These are phyloP conservation scores for Yoshiicerus persimilis DNA, from an alignment of 1,140 invertebrate species.

Conservation along the genomic window DNA sequence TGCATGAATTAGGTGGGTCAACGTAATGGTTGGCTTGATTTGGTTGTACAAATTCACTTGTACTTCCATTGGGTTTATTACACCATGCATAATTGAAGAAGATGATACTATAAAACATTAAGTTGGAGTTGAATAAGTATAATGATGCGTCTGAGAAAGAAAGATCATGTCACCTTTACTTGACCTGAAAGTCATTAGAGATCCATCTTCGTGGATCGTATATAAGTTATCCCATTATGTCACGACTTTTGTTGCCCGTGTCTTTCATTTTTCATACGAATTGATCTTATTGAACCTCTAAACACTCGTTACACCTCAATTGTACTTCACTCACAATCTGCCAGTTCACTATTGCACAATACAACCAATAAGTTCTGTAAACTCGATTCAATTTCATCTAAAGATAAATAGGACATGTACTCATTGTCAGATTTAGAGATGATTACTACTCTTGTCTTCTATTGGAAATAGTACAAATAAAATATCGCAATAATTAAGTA, in stretches of 20 bases:
- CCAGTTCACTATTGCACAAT: neutral
- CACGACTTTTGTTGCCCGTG: constrained; percentile 4
- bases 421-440: neutral
- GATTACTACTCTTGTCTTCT: neutral
- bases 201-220: neutral
- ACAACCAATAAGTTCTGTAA: neutral
- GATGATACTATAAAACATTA: neutral
- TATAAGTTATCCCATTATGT: neutral
- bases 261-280: neutral
- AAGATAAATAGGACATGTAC: neutral
- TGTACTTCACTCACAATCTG: neutral
- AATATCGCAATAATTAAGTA: neutral
- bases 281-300: neutral
- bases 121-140: neutral
- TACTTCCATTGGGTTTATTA: neutral
- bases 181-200: neutral
- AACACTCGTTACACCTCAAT: neutral
- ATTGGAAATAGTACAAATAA: neutral
- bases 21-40: neutral
- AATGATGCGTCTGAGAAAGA: neutral
- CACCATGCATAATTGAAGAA: neutral
- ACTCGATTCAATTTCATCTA: neutral
- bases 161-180: constrained; percentile 12
- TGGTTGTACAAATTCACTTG: neutral
- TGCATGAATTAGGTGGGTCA: neutral